Evolutionary conservation across 2,113 vertebrate genomes (phyloP).

Genomic region (Corynorhinus townsendii): DNA sequence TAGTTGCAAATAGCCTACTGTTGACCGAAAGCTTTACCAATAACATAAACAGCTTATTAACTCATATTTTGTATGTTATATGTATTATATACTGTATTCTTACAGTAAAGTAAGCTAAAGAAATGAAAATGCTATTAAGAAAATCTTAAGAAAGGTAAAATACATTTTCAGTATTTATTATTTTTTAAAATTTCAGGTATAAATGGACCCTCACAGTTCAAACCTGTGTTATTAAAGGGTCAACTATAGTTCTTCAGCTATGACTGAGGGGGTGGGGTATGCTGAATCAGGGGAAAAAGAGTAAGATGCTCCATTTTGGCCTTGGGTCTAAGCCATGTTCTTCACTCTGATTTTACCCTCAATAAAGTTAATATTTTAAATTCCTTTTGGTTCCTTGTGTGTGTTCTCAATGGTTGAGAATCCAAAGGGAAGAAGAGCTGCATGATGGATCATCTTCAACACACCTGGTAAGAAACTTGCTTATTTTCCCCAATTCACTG

Average conservation of each 20-base stretch:
- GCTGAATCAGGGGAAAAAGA: neutral
- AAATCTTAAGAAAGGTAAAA: neutral
- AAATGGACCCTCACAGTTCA: neutral
- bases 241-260: neutral
- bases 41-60: neutral
- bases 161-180: neutral
- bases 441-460: neutral
- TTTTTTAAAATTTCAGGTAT: neutral
- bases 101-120: neutral
- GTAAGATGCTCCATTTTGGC: neutral
- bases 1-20: neutral
- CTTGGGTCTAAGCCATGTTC: neutral
- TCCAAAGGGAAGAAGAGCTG: neutral
- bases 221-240: neutral
- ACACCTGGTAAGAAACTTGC: neutral
- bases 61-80: neutral
- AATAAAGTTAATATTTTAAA: neutral
- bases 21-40: neutral
- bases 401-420: neutral
- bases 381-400: neutral
- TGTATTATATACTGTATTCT: neutral
- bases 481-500: neutral
- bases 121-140: neutral
- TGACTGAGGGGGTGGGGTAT: neutral
- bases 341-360: constrained; percentile 17